phyloP scores from a whole-genome alignment of 2,797 vertebrate genomes.

The Eidolon dupreanum region DNA sequence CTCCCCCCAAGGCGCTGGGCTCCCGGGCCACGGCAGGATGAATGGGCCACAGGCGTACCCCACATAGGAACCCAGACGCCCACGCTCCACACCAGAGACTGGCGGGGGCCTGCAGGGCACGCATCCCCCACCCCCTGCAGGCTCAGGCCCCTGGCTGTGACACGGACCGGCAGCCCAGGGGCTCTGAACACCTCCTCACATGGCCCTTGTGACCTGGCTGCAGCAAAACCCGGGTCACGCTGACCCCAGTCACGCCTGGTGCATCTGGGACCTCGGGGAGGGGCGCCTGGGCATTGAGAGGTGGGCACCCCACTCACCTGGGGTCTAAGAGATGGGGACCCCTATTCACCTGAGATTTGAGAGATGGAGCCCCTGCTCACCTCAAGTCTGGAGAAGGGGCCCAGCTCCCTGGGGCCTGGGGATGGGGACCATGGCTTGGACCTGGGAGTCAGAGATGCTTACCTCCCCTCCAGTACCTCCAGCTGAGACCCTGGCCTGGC shows the following conservation, averaged over 20 bases:
- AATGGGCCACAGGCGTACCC: no score
- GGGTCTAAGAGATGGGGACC: neutral
- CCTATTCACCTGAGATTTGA: neutral
- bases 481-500: neutral
- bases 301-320: neutral
- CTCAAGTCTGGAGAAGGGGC: no score
- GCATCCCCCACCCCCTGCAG: neutral
- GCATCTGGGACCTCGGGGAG: neutral
- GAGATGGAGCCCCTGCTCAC: no score
- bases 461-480: no score
- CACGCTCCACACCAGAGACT: neutral
- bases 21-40: neutral
- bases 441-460: no score
- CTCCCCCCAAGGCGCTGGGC: neutral
- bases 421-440: neutral
- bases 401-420: neutral
- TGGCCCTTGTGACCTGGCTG: fast-evolving
- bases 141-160: neutral
- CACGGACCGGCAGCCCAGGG: neutral
- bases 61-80: neutral
- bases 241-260: neutral
- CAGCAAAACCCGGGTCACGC: fast-evolving
- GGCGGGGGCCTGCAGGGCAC: fast-evolving
- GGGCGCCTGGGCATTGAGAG: no score
- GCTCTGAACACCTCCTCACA: fast-evolving